Base-by-base conservation (phyloP, 23 tunicate genomes). In the Halocynthia roretzi region DNA sequence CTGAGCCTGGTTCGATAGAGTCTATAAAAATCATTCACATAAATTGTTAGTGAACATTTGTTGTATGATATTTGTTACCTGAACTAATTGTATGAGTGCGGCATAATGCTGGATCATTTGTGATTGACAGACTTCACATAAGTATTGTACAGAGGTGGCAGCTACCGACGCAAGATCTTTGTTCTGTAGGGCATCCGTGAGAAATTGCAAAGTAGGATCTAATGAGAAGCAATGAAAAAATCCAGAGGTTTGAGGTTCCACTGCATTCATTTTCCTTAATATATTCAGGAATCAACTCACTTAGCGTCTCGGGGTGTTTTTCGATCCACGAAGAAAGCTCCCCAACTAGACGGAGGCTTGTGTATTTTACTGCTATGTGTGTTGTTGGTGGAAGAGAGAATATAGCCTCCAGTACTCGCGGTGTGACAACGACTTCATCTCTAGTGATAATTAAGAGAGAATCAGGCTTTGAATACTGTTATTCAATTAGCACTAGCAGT, bases 391-490 rank as follows among this genome's bases (percentile, higher is more conserved):
- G 92, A 17, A 92, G 82, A 54, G 79, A 68, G 18, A 86, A 68
- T 31, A 92, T 82, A 8, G 98, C 98, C 85, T 92, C 92, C 20
- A 92, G 68, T 0, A 92, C 92, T 83, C 86, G 92, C 50, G 92
- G 87, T 15, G 80, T 84, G 49, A 86, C 92, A 8, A 75, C 51
- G 7, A 81, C 82, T 48, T 92, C 92, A 63, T 19, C 68, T 51
- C 83, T 80, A 5, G 64, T 14, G 2, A 15, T 14, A 58, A 58
- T 58, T 58, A 58, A 58, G n/a, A n/a, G 17, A 58, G 64, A 58
- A 58, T 15, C 64, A 1, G 64, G 4, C n/a, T n/a, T 58, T n/a
- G 17, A 4, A 57, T 10, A 57, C 62, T 10, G 12, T 57, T 10
- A 57, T n/a, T n/a, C n/a, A n/a, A n/a, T n/a, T n/a, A n/a, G n/a